Percentiles rank a stretch among this genome's conserved stretches.
Conservation (phyloP, 2,797 vertebrate species). For the Threskiornis aethiopicus region DNA sequence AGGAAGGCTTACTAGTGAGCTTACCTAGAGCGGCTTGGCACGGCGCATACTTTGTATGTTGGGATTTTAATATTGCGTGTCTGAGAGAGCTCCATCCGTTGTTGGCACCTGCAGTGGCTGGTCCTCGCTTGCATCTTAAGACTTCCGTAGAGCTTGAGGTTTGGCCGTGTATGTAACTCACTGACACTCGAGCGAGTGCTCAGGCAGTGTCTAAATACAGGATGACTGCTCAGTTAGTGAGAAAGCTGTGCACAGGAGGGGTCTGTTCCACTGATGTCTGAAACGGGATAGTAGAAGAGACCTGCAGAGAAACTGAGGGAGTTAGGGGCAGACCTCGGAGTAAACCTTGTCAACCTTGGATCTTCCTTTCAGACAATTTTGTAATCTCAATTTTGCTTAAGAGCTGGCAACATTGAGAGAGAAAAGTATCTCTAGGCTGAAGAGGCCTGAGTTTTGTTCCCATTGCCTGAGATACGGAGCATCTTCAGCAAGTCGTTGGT, state of each 20-base stretch:
- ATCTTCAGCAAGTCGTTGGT: background rate
- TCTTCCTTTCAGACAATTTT: background rate
- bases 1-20: background rate
- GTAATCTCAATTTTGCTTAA: background rate
- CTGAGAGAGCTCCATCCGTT: background rate
- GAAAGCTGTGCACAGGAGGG: background rate
- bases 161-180: background rate
- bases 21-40: background rate
- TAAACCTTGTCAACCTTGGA: background rate
- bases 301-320: background rate
- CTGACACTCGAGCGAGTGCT: background rate
- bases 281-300: background rate
- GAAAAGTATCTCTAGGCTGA: background rate
- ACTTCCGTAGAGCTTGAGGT: background rate
- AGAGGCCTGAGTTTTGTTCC: background rate
- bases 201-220: background rate
- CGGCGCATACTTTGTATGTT: background rate
- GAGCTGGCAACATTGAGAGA: background rate
- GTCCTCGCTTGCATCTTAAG: background rate
- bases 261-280: background rate
- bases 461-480: background rate
- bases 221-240: background rate
- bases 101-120: background rate
- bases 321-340: background rate
- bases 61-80: background rate